These are phyloP conservation scores for Sandelia bainsii DNA, from an alignment of 2,797 vertebrate genomes.

Conservation along the genomic window DNA sequence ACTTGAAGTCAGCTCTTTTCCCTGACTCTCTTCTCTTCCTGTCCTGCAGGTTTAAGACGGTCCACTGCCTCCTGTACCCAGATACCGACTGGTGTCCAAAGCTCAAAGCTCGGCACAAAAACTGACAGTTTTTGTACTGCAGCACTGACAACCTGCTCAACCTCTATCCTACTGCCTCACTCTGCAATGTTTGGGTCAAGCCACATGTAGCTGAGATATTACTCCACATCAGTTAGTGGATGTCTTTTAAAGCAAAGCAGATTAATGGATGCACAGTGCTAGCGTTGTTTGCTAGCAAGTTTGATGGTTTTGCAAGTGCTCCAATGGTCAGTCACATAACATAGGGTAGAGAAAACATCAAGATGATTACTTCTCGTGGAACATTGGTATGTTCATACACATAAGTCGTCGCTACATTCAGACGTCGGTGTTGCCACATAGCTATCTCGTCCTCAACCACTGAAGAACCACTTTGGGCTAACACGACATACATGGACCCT, in stretches of 20 bases:
- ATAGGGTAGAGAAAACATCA: neutral
- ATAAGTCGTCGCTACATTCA: no score
- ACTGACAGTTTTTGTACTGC: slow-evolving; percentile 15
- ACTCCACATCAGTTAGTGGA: neutral
- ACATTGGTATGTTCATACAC: neutral
- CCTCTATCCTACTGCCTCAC: neutral
- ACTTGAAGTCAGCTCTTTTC: neutral
- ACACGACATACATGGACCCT: no score
- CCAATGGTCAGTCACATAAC: neutral
- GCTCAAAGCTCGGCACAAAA: slow-evolving; percentile 33
- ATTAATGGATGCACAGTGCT: slow-evolving; percentile 6
- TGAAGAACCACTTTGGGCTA: no score
- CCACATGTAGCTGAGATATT: neutral
- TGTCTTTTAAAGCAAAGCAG: neutral
- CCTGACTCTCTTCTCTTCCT: neutral
- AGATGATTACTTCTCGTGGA: neutral
- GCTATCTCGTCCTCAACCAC: no score
- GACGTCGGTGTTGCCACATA: no score
- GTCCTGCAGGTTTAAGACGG: slow-evolving; percentile 89
- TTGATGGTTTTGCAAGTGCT: neutral
- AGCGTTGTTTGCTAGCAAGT: neutral
- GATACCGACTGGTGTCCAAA: slow-evolving; percentile 91
- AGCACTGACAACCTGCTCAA: neutral
- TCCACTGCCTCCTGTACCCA: slow-evolving; percentile 94
- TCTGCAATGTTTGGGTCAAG: neutral